Evolutionary conservation across 2,888 invertebrate genomes (phyloP), one percentile per base, ranked within the genome.

Genomic region (Plusia festucae): DNA sequence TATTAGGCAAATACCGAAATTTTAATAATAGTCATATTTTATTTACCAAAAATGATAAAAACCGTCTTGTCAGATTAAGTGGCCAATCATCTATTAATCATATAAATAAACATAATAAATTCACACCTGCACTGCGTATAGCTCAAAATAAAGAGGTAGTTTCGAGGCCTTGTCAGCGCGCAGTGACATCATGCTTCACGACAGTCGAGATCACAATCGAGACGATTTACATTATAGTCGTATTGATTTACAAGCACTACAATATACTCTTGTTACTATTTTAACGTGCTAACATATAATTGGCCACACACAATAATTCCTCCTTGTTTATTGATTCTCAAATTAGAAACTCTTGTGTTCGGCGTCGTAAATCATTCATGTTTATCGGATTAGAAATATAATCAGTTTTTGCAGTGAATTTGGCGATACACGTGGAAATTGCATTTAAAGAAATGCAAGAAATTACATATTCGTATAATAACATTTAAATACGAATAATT

Each of bases 221-320:
- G 84, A 88, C 91, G 90, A 91, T 92, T 92, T 91, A 93, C 91
- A 91, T 91, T 90, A 93, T 90, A 89, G 87, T 89, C 87, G 85
- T 90, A 91, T 93, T 93, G 93, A 93, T 93, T 91, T 92, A 93
- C 87, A 84, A 82, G 82, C 79, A 81, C 63, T 83, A 86, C 85
- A 79, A 73, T 65, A 75, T 58, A 78, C 79, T 82, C 76, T 78
- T 85, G 85, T 84, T 86, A 65, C 88, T 86, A 84, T 88, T 90
- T 88, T 82, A 84, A 84, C 84, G 86, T 84, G 86, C 84, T 84
- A 82, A 78, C 88, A 86, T 88, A 89, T 90, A 91, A 92, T 92
- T 90, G 89, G 87, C 86, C 91, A 88, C 90, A 88, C 89, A 84
- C 81, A 76, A 78, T 65, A 74, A 69, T 76, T 76, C 73, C 65